Conservation (phyloP, 2,888 invertebrate species). For the Thumatha senex region DNA sequence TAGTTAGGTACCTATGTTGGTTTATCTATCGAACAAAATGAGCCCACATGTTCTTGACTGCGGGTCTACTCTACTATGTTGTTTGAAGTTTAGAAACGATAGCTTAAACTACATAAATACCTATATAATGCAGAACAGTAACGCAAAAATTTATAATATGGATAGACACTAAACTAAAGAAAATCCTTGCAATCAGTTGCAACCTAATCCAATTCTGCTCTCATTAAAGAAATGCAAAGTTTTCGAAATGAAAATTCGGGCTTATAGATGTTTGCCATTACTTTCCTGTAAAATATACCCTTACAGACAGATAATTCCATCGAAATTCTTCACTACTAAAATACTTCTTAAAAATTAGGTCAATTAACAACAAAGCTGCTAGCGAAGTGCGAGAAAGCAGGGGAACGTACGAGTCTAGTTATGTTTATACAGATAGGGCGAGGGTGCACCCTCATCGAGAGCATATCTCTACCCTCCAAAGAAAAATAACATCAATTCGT, state of each 20-base stretch:
- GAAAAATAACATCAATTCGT: conserved; percentile 42
- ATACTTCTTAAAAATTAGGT: conserved; percentile 64
- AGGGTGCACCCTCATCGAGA: conserved; percentile 58
- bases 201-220: conserved; percentile 16
- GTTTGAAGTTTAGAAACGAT: neutral
- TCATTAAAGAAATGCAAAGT: conserved; percentile 33
- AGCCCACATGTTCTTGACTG: no score
- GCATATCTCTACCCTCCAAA: conserved; percentile 44
- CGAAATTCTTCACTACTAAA: conserved; percentile 44
- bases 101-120: no score
- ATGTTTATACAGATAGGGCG: conserved; percentile 57
- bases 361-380: conserved; percentile 67
- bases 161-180: no score
- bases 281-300: conserved; percentile 43
- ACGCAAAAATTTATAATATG: no score
- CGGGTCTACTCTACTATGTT: no score
- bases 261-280: conserved; percentile 44
- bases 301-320: conserved; percentile 34
- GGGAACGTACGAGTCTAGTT: conserved; percentile 53
- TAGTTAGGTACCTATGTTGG: neutral
- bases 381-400: conserved; percentile 53
- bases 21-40: neutral
- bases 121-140: no score
- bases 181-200: no score
- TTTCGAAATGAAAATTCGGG: conserved; percentile 23